These are phyloP conservation scores for Drosophila ananassae DNA, from an alignment of 1,140 invertebrate genomes.

Conservation along the genomic window DNA sequence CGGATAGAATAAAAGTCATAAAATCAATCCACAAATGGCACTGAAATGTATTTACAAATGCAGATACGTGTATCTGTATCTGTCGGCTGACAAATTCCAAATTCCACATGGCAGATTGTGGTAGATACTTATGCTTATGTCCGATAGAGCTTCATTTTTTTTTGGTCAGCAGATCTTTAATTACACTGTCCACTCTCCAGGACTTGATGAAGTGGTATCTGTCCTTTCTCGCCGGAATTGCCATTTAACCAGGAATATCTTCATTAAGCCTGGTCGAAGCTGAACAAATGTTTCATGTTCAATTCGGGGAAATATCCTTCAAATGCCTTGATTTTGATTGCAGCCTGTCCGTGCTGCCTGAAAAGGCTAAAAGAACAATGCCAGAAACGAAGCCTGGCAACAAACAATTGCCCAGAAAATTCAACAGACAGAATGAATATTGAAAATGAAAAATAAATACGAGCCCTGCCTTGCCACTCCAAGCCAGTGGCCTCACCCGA, in stretches of 20 bases:
- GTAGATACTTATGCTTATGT: constrained; percentile 1
- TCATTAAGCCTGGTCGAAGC: constrained; percentile 49
- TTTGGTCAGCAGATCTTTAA: constrained; percentile 10
- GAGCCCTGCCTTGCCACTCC: not conserved
- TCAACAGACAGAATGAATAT: constrained; percentile 42
- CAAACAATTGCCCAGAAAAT: constrained; percentile 41
- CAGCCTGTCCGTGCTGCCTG: constrained; percentile 45
- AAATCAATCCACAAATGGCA: constrained; percentile 56
- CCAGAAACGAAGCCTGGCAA: constrained; percentile 12
- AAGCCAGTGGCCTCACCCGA: constrained; percentile 7
- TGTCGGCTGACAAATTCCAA: constrained; percentile 2
- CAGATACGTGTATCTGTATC: constrained; percentile 24
- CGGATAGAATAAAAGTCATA: constrained; percentile 52
- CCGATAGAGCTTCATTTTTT: not conserved
- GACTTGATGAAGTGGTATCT: not conserved
- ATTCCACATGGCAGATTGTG: not conserved
- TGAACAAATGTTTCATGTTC: constrained; percentile 63
- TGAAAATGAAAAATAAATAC: constrained; percentile 52
- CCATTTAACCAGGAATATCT: constrained; percentile 35
- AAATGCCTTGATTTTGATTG: constrained; percentile 63
- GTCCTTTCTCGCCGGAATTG: not conserved
- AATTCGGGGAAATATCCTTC: constrained; percentile 62
- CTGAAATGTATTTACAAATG: constrained; percentile 27
- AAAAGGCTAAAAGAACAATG: constrained; percentile 40
- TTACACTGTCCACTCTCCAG: not conserved